Evolutionary conservation across 2,113 vertebrate genomes (phyloP).

Genomic region (Sylvietta virens): DNA sequence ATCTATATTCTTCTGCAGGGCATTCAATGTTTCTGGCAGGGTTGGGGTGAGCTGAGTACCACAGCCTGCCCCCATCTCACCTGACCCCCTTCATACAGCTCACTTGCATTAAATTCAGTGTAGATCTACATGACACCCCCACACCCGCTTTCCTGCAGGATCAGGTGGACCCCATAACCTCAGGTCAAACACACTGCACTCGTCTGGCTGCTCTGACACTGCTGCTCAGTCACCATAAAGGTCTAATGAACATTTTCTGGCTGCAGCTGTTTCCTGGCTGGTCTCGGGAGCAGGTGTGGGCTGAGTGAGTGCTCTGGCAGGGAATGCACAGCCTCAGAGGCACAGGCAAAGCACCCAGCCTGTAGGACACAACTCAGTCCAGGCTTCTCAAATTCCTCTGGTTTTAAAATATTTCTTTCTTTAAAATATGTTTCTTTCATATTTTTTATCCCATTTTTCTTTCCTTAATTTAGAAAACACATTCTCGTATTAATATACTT

Average conservation of each 20-base stretch:
- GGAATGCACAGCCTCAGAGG: background rate
- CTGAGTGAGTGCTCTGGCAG: background rate
- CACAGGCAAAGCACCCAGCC: background rate
- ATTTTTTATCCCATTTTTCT: background rate
- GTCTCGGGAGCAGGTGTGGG: background rate
- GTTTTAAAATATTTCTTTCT: background rate
- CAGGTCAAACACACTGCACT: background rate
- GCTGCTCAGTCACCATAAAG: background rate
- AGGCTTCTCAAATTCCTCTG: background rate
- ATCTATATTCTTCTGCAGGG: background rate
- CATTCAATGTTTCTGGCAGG: background rate
- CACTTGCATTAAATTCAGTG: background rate
- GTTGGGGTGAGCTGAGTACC: background rate
- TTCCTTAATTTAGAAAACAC: background rate
- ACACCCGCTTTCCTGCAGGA: background rate
- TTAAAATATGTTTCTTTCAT: background rate
- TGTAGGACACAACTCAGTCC: background rate
- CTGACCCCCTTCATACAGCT: background rate
- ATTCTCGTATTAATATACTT: background rate
- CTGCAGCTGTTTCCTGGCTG: accelerated
- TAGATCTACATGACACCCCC: background rate
- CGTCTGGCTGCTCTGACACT: background rate
- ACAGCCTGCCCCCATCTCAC: background rate
- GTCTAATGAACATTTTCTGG: background rate
- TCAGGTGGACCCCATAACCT: background rate